Conservation (phyloP, 2,113 vertebrate genomes). For the Callospermophilus lateralis region DNA sequence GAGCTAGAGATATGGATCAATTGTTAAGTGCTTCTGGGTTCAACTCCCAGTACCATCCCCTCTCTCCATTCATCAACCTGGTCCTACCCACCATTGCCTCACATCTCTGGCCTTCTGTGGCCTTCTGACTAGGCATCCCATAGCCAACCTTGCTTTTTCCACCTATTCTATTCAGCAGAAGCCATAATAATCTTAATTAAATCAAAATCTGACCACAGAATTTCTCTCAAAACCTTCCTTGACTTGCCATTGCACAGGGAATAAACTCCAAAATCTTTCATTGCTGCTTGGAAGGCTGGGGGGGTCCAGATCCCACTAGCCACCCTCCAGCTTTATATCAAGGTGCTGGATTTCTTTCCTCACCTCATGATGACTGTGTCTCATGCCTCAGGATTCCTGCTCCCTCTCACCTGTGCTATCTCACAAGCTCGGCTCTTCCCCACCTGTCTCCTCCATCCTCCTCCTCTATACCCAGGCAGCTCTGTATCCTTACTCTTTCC, state of each 20-base stretch:
- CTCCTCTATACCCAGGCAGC: neutral
- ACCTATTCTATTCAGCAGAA: neutral
- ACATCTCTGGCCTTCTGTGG: neutral
- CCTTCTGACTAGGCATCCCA: neutral
- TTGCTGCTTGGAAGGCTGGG: neutral
- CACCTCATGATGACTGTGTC: too few relatives aligned
- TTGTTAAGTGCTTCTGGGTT: too few relatives aligned
- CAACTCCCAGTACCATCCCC: neutral
- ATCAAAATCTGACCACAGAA: neutral
- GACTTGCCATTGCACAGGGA: rapidly evolving
- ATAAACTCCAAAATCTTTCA: neutral
- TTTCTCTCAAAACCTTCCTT: neutral
- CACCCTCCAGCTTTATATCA: neutral
- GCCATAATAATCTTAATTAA: neutral
- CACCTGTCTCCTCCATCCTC: neutral
- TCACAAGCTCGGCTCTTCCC: too few relatives aligned
- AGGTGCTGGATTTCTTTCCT: neutral
- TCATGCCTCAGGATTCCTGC: too few relatives aligned
- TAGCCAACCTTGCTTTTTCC: neutral
- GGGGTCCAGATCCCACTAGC: neutral
- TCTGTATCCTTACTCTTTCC: neutral
- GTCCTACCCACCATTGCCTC: too few relatives aligned
- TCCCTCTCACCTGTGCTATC: too few relatives aligned
- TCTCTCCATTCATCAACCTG: too few relatives aligned
- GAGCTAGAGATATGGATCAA: too few relatives aligned